These are phyloP conservation scores for Seira musarum DNA, from an alignment of 2,888 invertebrate species.

Conservation along the genomic window DNA sequence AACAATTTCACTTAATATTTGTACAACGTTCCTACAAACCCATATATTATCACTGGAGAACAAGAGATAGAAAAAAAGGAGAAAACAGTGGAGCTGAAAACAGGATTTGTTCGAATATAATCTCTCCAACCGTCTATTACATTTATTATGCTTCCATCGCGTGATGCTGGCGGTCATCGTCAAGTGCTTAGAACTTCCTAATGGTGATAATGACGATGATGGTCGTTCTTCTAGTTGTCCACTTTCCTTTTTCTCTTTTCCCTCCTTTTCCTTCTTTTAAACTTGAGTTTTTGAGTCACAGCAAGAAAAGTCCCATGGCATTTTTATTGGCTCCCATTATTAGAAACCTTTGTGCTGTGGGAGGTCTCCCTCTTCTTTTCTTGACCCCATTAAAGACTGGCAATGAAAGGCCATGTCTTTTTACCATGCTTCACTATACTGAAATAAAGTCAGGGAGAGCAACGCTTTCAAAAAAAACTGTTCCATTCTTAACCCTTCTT, in stretches of 20 bases:
- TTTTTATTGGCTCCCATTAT: conserved; percentile 59
- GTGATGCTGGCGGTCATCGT: conserved; percentile 18
- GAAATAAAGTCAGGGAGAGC: no score
- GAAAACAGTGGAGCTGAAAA: no score
- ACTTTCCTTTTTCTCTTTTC: conserved; percentile 15
- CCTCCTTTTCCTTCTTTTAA: conserved; percentile 14
- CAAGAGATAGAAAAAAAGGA: no score
- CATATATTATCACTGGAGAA: no score
- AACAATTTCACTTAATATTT: no score
- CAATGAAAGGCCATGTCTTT: conserved; percentile 43
- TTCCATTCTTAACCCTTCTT: no score
- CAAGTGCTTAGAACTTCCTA: conserved; percentile 44
- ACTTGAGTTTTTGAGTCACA: conserved; percentile 41
- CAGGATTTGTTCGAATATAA: no score
- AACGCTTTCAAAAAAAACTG: no score
- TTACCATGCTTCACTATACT: no score
- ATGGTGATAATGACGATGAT: conserved; percentile 57
- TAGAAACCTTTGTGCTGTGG: conserved; percentile 50
- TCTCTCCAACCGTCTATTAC: no score
- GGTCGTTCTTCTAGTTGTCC: conserved; percentile 43
- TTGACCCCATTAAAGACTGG: conserved; percentile 52
- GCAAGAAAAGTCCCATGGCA: conserved; percentile 36
- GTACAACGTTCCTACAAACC: no score
- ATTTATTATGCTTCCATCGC: no score
- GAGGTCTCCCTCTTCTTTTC: conserved; percentile 45